Base-by-base conservation (phyloP, 1,140 invertebrate genomes). In the Meloidogyne exigua region DNA sequence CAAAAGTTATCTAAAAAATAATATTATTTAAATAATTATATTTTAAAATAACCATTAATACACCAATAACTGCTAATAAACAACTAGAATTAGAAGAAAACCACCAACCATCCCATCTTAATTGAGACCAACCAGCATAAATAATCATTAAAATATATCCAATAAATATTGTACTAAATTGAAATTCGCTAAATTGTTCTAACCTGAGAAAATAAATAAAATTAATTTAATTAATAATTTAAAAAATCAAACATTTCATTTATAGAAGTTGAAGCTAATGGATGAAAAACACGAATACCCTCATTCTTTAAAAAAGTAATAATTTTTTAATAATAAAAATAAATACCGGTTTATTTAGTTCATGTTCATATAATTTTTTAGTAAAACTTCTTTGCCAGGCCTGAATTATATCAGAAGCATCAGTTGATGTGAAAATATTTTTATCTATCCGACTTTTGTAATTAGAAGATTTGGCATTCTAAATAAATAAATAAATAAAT, bases 241-340 rank as follows among this genome's bases (percentile, higher is more conserved):
- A 95, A 95, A 87, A 95, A 93, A 76, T n/a, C n/a, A 91, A 98
- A 91, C 76, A 96, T 94, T 87, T 95, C 93, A 83, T 94, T 92
- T 80, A 98, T 90, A 0, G 93, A 93, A 3, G 93, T 93, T 63
- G 93, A 93, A 62, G 95, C 95, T 86, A 98, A 96, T 25, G 93
- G 92, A 86, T 93, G 92, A 77, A 96, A 91, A 81, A 93, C 91
- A 85, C 96, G 94, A 26, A 68, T 26, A 39, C 79, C 78, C 76
- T 82, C 13, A 42, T 13, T 72, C 79, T n/a, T n/a, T 82, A 73
- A n/a, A 79, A 67, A n/a, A 44, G 32, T 44, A 78, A 36, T 62
- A 39, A 39, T 10, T 39, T 68, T 66, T 44, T 18, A 64, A 15
- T 11, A 23, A 26, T 12, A 32, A 44, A 75, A 32, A 68, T 25